These are phyloP conservation scores for Nannoperca obscura DNA, from an alignment of 2,797 vertebrate species.

Conservation along the genomic window DNA sequence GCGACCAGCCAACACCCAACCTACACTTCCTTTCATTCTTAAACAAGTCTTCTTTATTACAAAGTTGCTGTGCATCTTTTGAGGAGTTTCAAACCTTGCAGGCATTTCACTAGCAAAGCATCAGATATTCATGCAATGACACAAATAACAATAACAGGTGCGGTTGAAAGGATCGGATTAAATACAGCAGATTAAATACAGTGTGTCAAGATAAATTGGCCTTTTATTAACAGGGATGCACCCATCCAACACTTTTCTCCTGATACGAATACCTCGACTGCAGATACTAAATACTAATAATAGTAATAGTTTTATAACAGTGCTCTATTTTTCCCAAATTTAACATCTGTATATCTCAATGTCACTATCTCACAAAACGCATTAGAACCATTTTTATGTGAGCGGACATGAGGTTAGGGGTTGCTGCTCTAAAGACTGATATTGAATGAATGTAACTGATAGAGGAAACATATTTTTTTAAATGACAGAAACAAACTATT, in stretches of 20 bases:
- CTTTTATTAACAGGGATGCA: background rate
- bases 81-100: slow-evolving; percentile 6
- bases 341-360: background rate
- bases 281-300: background rate
- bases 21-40: slow-evolving; percentile 8
- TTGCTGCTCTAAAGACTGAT: background rate
- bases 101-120: slow-evolving; percentile 11
- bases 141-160: background rate
- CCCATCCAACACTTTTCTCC: background rate
- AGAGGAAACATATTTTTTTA: background rate
- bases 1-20: slow-evolving; percentile 18
- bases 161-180: background rate
- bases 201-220: background rate
- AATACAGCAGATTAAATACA: background rate
- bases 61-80: background rate
- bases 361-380: background rate
- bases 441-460: background rate
- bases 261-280: background rate
- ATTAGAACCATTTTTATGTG: background rate
- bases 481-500: background rate
- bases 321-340: background rate
- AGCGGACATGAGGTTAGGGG: background rate
- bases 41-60: background rate
- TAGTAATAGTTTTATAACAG: too few species aligned
- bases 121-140: background rate